Conservation (phyloP, 2,888 invertebrate species). For the Stenchaetothrips biformis region DNA sequence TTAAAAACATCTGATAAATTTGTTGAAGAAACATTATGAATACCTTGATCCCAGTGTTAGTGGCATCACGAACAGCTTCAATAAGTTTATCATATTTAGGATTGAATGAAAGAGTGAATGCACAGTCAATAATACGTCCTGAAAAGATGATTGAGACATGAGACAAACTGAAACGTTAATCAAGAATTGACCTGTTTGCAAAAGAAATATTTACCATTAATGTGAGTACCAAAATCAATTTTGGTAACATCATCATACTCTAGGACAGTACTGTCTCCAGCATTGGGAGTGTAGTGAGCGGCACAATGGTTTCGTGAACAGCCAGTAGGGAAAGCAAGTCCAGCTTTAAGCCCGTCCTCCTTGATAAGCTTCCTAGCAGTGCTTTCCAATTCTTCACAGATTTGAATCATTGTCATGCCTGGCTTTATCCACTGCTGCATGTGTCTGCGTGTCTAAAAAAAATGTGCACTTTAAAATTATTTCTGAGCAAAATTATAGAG, state of each 20-base stretch:
- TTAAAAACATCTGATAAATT: background rate
- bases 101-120: constrained; percentile 95
- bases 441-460: constrained; percentile 71
- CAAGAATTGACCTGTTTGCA: background rate
- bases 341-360: constrained; percentile 92
- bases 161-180: background rate
- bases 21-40: constrained; percentile 24
- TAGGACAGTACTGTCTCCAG: constrained; percentile 91
- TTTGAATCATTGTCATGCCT: constrained; percentile 98
- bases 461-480: constrained; percentile 27
- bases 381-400: constrained; percentile 92
- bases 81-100: constrained; percentile 90
- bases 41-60: constrained; percentile 91
- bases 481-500: background rate
- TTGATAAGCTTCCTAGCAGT: constrained; percentile 87
- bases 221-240: constrained; percentile 97
- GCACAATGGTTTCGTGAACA: constrained; percentile 99
- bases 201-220: constrained; percentile 63
- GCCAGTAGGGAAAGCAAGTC: constrained; percentile 93
- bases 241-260: constrained; percentile 96
- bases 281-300: constrained; percentile 99
- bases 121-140: constrained; percentile 94
- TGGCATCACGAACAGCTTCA: constrained; percentile 95
- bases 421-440: constrained; percentile 94
- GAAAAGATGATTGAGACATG: constrained; percentile 34